Percentiles rank a stretch among this genome's conserved stretches.
phyloP scores from a whole-genome alignment of 2,888 invertebrate species.

The Drosophila fungiperda region DNA sequence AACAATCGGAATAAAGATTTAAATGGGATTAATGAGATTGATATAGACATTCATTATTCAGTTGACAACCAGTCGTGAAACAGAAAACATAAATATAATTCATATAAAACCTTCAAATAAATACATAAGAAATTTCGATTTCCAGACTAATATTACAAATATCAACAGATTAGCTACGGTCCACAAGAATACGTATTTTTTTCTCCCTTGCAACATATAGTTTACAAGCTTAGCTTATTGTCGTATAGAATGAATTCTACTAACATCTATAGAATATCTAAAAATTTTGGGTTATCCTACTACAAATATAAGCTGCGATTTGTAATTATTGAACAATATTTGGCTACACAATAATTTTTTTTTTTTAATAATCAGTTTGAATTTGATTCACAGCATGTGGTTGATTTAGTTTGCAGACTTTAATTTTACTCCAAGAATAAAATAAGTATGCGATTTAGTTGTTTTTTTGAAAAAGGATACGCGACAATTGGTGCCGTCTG shows the following conservation, averaged over 20 bases:
- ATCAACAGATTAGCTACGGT: background rate
- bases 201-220: background rate
- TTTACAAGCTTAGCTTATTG: background rate
- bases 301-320: background rate
- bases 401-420: background rate
- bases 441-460: background rate
- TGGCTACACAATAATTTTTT: background rate
- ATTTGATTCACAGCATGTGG: too few species aligned
- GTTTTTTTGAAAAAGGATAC: slow-evolving; percentile 90
- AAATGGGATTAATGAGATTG: background rate
- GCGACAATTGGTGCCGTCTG: slow-evolving; percentile 93
- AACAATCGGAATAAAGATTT: background rate
- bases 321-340: background rate
- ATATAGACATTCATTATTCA: background rate
- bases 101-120: background rate
- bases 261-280: background rate
- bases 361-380: background rate
- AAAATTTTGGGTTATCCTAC: background rate
- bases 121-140: background rate
- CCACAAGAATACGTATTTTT: background rate
- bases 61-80: background rate
- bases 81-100: background rate
- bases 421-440: background rate
- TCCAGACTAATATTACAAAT: background rate
- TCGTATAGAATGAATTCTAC: background rate